Percentiles rank a stretch among this genome's conserved stretches.
Conservation (phyloP, 2,797 vertebrate species). For the Vespertilio murinus region DNA sequence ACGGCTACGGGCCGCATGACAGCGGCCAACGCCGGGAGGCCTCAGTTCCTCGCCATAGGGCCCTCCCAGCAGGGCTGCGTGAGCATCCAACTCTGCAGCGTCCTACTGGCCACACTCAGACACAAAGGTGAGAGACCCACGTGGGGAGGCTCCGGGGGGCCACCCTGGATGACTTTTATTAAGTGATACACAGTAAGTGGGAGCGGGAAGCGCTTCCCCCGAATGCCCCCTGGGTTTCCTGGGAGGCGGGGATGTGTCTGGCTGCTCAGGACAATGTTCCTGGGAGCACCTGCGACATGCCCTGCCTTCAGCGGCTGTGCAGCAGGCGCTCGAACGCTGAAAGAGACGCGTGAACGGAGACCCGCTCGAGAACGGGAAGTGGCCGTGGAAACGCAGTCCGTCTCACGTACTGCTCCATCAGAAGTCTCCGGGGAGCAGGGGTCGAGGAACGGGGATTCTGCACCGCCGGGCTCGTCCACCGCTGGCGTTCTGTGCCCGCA, state of each 20-base stretch:
- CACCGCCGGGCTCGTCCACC: rapidly evolving
- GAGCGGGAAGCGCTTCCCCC: not conserved
- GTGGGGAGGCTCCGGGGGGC: not conserved
- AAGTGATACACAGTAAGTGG: not conserved
- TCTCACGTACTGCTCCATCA: not conserved
- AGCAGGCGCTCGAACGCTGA: not conserved
- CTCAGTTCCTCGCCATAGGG: not conserved
- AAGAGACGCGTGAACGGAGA: not conserved
- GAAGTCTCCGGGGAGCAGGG: not conserved
- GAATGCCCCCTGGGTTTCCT: not conserved
- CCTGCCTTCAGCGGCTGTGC: not conserved
- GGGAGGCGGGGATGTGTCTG: not conserved
- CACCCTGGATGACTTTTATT: not conserved
- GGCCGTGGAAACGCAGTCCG: not conserved
- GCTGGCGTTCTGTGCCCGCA: not conserved
- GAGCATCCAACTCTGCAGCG: not conserved
- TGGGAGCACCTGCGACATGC: not conserved
- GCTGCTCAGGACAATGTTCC: not conserved
- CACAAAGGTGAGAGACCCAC: not conserved
- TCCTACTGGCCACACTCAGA: not conserved
- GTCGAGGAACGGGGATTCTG: not conserved
- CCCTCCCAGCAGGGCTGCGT: not conserved
- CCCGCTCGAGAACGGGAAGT: not conserved
- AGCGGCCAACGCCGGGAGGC: not conserved
- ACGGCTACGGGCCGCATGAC: not conserved